Conservation (phyloP, 1,140 invertebrate genomes). For the Metopolophium dirhodum region DNA sequence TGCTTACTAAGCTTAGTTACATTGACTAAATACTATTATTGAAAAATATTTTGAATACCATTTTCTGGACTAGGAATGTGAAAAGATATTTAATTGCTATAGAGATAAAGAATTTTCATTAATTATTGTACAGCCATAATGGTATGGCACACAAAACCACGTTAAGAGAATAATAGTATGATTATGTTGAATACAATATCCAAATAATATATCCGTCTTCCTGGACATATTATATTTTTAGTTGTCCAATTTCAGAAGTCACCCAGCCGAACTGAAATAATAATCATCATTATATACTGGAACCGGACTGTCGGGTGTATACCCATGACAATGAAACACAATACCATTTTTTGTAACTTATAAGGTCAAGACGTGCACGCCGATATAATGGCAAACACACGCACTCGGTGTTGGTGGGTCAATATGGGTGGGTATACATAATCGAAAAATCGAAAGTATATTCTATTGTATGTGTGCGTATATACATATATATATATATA, state of each 20-base stretch:
- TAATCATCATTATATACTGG: neutral
- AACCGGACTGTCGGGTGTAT: neutral
- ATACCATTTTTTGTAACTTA: neutral
- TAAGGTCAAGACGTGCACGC: conserved; percentile 31
- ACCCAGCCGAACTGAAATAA: neutral
- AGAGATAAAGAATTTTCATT: neutral
- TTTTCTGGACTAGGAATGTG: neutral
- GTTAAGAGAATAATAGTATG: neutral
- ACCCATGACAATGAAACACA: conserved; percentile 27
- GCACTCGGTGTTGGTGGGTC: neutral
- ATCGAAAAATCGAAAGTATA: conserved; percentile 19
- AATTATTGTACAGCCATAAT: neutral
- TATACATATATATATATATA: neutral
- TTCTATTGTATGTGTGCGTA: neutral
- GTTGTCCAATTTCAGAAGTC: conserved; percentile 41
- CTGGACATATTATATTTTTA: neutral
- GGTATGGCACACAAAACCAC: neutral
- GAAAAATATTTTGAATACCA: too few relatives aligned
- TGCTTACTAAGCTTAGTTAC: neutral
- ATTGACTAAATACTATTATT: neutral
- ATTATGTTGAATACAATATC: neutral
- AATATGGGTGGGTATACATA: neutral
- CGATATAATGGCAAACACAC: neutral
- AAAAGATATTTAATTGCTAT: neutral
- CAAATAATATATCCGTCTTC: neutral